Percentiles rank a stretch among this genome's conserved stretches.
Conservation (phyloP, 2,888 invertebrate species). For the Glaucopsyche alexis region DNA sequence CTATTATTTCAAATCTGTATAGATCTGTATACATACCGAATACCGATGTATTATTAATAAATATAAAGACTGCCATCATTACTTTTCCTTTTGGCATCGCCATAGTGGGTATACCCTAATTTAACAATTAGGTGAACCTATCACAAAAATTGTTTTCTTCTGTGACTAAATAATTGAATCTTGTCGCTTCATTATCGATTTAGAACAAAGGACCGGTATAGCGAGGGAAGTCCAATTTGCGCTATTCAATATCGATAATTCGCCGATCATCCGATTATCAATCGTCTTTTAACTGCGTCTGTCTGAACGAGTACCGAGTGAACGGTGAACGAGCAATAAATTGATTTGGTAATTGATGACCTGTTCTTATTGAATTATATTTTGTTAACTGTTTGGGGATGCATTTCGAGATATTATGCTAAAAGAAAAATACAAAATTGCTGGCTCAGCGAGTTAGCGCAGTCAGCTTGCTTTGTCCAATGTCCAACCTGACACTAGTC, state of each 20-base stretch:
- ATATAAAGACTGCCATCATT: no score
- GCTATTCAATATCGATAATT: conserved; percentile 42
- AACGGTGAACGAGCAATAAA: conserved; percentile 22
- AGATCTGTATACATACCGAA: no score
- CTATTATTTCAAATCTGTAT: no score
- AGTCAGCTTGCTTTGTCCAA: no score
- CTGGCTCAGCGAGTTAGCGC: no score
- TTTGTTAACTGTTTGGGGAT: background rate
- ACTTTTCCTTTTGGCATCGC: no score
- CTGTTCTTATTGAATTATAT: conserved; percentile 14
- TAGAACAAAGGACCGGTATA: conserved; percentile 19
- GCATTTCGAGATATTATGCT: background rate
- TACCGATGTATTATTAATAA: no score
- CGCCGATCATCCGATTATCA: conserved; percentile 48
- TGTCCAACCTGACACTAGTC: no score
- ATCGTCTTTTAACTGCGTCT: conserved; percentile 47
- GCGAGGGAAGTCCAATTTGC: background rate
- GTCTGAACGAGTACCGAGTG: conserved; percentile 16
- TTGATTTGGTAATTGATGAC: conserved; percentile 9
- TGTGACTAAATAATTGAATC: background rate
- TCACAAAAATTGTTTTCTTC: background rate
- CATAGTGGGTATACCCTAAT: no score
- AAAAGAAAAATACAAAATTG: no score
- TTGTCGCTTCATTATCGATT: background rate
- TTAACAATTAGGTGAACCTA: background rate